Percentiles rank a stretch among this genome's conserved stretches.
Evolutionary conservation across 2,888 invertebrate species (phyloP).

Genomic region (Apoda limacodes): DNA sequence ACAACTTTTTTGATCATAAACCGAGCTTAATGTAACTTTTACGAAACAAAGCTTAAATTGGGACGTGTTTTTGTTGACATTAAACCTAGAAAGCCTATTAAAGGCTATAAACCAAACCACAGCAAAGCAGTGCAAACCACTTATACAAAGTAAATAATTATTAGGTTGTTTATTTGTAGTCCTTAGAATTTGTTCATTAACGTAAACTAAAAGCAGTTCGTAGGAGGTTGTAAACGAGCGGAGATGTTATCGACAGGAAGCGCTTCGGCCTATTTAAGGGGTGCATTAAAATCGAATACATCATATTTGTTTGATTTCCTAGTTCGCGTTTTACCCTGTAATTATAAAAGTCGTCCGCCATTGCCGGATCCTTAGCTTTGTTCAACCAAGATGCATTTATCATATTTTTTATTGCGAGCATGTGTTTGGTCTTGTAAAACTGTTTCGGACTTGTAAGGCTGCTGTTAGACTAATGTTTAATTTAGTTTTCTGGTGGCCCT

Average conservation of each 20-base stretch:
- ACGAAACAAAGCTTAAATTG: no score
- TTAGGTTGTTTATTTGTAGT: no score
- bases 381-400: slow-evolving; percentile 63
- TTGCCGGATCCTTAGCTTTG: slow-evolving; percentile 57
- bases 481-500: slow-evolving; percentile 51
- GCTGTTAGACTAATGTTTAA: slow-evolving; percentile 58
- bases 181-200: no score
- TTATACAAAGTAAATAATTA: no score
- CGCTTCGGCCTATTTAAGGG: slow-evolving; percentile 67
- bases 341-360: slow-evolving; percentile 66
- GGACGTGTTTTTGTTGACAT: no score
- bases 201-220: no score
- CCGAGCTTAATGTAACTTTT: no score
- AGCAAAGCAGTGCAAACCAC: no score
- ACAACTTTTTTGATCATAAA: no score
- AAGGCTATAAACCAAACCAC: no score
- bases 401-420: slow-evolving; percentile 64
- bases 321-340: slow-evolving; percentile 66
- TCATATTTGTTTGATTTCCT: slow-evolving; percentile 72
- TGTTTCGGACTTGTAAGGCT: slow-evolving; percentile 54
- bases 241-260: slow-evolving; percentile 67
- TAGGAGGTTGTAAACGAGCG: no score
- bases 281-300: slow-evolving; percentile 71
- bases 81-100: no score
- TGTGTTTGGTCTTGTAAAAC: slow-evolving; percentile 62